Evolutionary conservation across 2,888 invertebrate species (phyloP), one percentile per base, ranked within the genome.

Genomic region (Patella pellucida): DNA sequence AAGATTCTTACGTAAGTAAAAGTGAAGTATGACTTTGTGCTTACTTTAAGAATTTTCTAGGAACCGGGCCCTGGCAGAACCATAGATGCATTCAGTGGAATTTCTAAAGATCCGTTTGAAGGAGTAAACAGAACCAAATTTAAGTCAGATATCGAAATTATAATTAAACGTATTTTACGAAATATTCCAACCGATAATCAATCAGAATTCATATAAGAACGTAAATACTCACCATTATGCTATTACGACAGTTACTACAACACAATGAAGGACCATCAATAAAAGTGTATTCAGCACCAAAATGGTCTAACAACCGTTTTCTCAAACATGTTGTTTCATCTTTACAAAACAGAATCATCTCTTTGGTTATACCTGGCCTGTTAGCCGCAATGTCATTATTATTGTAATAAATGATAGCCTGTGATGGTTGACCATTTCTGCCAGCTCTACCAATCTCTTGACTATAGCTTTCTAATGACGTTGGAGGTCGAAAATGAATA

Each of bases 391-490:
- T 76, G 52, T 82, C 79, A 79, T 68, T 78, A 51, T 76, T 78
- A 56, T 81, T 81, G 54, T 56, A 82, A 71, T 77, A 80, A 16
- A 75, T 52, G 2, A 76, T 68, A 31, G 80, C 80, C 7, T 50
- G 19, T 12, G 79, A 71, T 11, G 56, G 54, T 71, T 82, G 76
- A 16, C 78, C 80, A 31, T 68, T 72, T 16, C 80, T 71, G 15
- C 79, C 81, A 52, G 81, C 78, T 74, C 80, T 41, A 15, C 82
- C 80, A 23, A 82, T 76, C 69, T 81, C 82, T 72, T 79, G 82
- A 51, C 76, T 41, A 54, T 79, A 82, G 14, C 74, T 69, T 54
- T 80, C 79, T 7, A 79, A 68, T 52, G 72, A 69, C 15, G 80
- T 82, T 41, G 79, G 79, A 16, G 82, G 81, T 27, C 77, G 68